Evolutionary conservation across 2,113 vertebrate species (phyloP).

Genomic region (Procapra przewalskii): DNA sequence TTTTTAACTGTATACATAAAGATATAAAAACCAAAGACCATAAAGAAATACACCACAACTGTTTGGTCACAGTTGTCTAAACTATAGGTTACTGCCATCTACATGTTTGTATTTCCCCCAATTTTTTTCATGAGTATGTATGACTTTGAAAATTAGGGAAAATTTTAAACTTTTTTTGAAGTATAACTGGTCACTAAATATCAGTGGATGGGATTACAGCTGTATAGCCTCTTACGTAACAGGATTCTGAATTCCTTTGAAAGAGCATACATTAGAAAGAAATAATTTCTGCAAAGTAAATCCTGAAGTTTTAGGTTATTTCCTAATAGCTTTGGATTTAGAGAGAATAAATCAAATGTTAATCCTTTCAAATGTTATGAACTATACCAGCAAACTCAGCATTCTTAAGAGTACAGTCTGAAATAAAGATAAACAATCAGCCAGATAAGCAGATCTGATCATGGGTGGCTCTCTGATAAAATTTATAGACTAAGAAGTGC

Average conservation of each 20-base stretch:
- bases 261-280: constrained; percentile 43
- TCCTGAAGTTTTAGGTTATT: constrained; percentile 65
- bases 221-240: constrained; percentile 50
- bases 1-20: neutral
- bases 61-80: neutral
- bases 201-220: neutral
- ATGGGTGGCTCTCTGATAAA: neutral
- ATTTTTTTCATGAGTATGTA: neutral
- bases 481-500: neutral
- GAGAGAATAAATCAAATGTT: constrained; percentile 58
- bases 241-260: constrained; percentile 52
- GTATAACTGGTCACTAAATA: constrained; percentile 5
- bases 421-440: constrained; percentile 29
- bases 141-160: constrained; percentile 18
- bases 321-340: constrained; percentile 65
- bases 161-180: neutral
- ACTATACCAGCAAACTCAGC: constrained; percentile 28
- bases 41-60: neutral
- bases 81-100: neutral
- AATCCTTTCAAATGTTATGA: constrained; percentile 68
- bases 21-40: neutral
- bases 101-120: neutral
- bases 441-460: neutral
- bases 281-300: constrained; percentile 61
- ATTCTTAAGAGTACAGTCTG: neutral